These are phyloP conservation scores for Nothobranchius kuhntae DNA, from an alignment of 2,113 vertebrate species.

Conservation along the genomic window DNA sequence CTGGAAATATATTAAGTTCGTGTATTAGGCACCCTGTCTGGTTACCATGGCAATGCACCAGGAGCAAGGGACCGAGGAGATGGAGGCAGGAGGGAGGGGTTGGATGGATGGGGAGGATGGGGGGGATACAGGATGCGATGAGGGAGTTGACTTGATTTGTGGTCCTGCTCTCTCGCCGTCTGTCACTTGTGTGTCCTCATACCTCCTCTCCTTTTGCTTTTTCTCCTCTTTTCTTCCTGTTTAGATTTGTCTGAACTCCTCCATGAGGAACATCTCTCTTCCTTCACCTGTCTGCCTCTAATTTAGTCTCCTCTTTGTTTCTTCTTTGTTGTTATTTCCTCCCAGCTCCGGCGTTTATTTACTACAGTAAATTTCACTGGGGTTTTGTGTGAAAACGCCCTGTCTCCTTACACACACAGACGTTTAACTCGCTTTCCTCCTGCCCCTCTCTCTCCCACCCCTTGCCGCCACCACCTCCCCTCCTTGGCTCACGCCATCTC, in stretches of 20 bases:
- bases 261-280: not conserved
- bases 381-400: conserved; percentile 20
- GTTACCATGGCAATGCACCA: conserved; percentile 80
- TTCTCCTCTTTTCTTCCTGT: not conserved
- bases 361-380: conserved; percentile 34
- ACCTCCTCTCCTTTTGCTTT: conserved; percentile 12
- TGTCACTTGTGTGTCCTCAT: conserved; percentile 55
- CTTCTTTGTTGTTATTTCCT: not conserved
- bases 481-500: conserved; percentile 69
- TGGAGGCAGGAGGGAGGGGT: conserved; percentile 32
- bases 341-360: conserved; percentile 14
- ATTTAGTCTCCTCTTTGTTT: conserved; percentile 37
- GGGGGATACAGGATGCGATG: conserved; percentile 76
- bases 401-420: conserved; percentile 38
- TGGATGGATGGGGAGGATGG: conserved; percentile 42
- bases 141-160: conserved; percentile 77
- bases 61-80: conserved; percentile 61
- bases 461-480: conserved; percentile 34
- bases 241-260: conserved; percentile 26
- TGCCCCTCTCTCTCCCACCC: conserved; percentile 30
- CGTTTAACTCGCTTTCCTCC: conserved; percentile 58
- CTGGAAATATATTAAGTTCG: conserved; percentile 85
- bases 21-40: conserved; percentile 84
- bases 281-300: not conserved
- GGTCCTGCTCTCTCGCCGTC: conserved; percentile 62